Conservation (phyloP, 2,797 vertebrate species). For the Leptodactylus fallax region DNA sequence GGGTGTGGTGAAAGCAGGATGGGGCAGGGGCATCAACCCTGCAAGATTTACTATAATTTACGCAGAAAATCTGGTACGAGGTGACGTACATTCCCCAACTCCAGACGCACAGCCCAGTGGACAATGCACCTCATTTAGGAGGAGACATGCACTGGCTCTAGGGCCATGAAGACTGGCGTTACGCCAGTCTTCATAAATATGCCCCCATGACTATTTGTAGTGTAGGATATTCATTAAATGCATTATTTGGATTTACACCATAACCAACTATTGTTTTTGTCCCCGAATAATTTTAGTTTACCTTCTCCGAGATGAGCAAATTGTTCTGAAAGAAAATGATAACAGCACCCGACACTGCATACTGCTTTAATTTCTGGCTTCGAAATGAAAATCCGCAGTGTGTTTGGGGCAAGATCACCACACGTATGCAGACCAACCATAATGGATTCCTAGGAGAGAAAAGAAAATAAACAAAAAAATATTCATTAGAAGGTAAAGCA, state of each 20-base stretch:
- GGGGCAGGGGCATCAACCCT: no score
- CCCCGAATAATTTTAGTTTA: slow-evolving; percentile 51
- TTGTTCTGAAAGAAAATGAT: slow-evolving; percentile 82
- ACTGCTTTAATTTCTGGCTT: slow-evolving; percentile 88
- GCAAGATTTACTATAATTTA: no score
- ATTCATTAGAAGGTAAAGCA: background rate
- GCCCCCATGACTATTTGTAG: background rate
- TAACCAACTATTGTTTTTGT: background rate
- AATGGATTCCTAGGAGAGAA: slow-evolving; percentile 83
- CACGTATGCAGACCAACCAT: slow-evolving; percentile 96
- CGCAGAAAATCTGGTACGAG: no score
- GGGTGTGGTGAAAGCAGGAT: no score
- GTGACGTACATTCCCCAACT: no score
- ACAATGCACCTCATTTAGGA: no score
- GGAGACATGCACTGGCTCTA: no score
- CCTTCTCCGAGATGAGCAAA: slow-evolving; percentile 80
- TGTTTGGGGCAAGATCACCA: slow-evolving; percentile 89
- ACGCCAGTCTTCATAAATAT: no score
- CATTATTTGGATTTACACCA: background rate
- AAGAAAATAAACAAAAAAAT: background rate
- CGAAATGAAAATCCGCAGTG: slow-evolving; percentile 85
- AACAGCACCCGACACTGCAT: slow-evolving; percentile 92
- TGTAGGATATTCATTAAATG: background rate
- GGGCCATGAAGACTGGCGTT: no score
- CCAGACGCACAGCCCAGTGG: no score